Conservation (phyloP, 2,113 vertebrate genomes). For the Sturnira hondurensis region DNA sequence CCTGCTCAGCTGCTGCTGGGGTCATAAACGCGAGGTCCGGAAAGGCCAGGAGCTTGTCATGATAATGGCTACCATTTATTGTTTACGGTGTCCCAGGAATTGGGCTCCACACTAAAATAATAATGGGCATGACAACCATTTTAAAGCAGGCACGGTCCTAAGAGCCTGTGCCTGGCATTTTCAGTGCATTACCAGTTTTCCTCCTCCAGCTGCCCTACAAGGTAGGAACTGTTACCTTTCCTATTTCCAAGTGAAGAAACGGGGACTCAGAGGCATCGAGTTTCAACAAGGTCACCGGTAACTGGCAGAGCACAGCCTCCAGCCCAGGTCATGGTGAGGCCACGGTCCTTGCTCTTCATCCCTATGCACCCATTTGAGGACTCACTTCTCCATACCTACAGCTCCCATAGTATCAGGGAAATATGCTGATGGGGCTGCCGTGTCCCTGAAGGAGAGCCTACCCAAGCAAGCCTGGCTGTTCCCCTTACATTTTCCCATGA, state of each 20-base stretch:
- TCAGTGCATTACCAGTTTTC: neutral
- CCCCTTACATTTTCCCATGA: neutral
- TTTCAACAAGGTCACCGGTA: neutral
- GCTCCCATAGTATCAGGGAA: neutral
- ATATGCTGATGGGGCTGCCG: neutral
- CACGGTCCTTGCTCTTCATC: neutral
- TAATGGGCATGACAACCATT: neutral
- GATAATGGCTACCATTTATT: neutral
- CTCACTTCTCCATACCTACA: neutral
- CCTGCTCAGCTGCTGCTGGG: neutral
- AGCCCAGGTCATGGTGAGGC: neutral
- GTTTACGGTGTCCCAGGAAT: slow-evolving; percentile 10
- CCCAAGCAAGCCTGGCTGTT: neutral
- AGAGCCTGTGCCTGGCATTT: neutral
- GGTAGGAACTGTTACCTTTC: neutral
- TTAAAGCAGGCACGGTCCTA: neutral
- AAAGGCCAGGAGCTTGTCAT: neutral
- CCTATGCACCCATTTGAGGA: neutral
- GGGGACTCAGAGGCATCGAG: neutral
- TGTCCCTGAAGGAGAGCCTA: neutral
- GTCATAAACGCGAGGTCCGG: neutral
- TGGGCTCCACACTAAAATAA: neutral
- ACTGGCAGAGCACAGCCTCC: neutral
- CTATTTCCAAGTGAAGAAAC: neutral
- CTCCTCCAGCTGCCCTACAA: neutral